Conservation (phyloP, 2,888 invertebrate species). For the Junonia oenone region DNA sequence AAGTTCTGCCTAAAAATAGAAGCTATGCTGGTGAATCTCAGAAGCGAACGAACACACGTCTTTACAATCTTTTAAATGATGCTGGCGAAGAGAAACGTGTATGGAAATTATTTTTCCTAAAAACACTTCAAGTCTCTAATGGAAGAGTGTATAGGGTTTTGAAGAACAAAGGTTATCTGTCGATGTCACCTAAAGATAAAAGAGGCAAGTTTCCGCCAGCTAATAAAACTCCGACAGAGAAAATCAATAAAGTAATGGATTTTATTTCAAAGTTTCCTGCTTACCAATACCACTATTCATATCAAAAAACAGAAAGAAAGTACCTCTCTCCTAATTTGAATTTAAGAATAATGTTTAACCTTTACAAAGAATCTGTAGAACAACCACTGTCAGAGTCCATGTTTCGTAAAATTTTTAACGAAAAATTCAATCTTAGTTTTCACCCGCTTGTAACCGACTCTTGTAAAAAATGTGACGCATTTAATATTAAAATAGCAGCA, state of each 20-base stretch:
- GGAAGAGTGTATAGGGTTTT: conserved; percentile 23
- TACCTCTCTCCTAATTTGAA: conserved; percentile 3
- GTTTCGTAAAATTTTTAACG: conserved; percentile 22
- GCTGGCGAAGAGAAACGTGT: conserved; percentile 15
- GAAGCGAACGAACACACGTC: conserved; percentile 18
- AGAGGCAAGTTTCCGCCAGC: conserved; percentile 26
- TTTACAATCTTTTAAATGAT: conserved; percentile 19
- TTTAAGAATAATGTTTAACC: background rate
- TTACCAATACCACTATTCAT: conserved; percentile 21
- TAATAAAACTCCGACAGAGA: conserved; percentile 27
- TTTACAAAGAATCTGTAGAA: conserved; percentile 1
- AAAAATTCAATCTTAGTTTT: conserved; percentile 20
- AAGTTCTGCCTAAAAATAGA: conserved; percentile 20
- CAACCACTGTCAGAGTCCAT: conserved; percentile 5
- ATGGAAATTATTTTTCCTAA: conserved; percentile 23
- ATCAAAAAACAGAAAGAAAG: conserved; percentile 11
- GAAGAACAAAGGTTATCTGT: conserved; percentile 4
- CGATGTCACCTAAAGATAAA: conserved; percentile 22
- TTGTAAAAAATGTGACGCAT: conserved; percentile 23
- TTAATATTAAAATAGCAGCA: conserved; percentile 20
- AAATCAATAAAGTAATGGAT: conserved; percentile 23
- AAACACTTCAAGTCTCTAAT: conserved; percentile 25
- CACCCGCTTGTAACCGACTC: conserved; percentile 23
- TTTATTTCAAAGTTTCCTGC: conserved; percentile 26
- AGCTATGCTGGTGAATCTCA: conserved; percentile 10